Conservation (phyloP, 2,113 vertebrate genomes). For the Perccottus glenii region DNA sequence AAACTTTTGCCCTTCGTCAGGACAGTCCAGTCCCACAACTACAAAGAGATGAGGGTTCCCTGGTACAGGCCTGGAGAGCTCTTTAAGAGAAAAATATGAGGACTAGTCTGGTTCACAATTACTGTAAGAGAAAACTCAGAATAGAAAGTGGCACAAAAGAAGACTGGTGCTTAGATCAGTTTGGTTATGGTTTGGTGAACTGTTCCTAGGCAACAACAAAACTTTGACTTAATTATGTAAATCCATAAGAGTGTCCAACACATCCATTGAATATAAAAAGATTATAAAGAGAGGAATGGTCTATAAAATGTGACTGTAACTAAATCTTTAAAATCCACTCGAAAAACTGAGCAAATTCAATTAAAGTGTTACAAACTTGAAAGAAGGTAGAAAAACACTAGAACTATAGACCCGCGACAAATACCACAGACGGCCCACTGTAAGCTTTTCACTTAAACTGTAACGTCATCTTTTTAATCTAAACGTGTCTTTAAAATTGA, state of each 20-base stretch:
- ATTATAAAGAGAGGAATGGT: not conserved
- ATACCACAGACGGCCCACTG: too few relatives aligned
- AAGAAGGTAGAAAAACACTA: not conserved
- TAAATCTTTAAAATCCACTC: not conserved
- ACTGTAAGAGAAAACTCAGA: too few relatives aligned
- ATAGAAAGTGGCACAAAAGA: not conserved
- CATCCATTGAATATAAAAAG: conserved; percentile 12
- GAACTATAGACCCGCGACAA: too few relatives aligned
- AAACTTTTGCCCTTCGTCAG: conserved; percentile 52
- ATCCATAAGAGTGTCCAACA: conserved; percentile 1
- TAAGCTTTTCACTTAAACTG: too few relatives aligned
- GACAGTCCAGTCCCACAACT: conserved; percentile 55
- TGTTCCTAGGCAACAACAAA: not conserved
- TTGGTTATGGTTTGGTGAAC: too few relatives aligned
- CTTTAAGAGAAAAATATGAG: conserved; percentile 23
- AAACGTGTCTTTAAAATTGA: too few relatives aligned
- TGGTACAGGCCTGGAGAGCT: conserved; percentile 51
- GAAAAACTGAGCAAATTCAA: not conserved
- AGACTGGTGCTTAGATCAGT: not conserved
- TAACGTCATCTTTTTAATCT: too few relatives aligned
- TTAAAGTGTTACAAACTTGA: not conserved
- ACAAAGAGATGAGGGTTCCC: conserved; percentile 56
- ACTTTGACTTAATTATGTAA: not conserved
- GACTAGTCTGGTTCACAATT: too few relatives aligned
- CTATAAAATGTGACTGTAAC: conserved; percentile 13